Evolutionary conservation across 2,888 invertebrate genomes (phyloP).

Genomic region (Helobdella robusta): DNA sequence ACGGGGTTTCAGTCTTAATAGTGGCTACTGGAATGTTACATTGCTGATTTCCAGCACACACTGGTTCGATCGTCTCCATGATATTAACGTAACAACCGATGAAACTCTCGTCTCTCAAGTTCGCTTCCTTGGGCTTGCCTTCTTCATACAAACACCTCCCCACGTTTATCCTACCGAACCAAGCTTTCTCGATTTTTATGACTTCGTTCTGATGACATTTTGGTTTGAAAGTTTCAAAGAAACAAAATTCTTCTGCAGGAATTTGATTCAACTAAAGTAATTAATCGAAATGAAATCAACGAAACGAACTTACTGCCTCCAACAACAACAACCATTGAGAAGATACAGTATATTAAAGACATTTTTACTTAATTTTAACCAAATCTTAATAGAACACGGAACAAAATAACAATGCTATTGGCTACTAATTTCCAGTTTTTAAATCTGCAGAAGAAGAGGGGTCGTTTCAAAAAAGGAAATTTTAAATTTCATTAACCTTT

Average conservation of each 20-base stretch:
- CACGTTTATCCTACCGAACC: constrained; percentile 9
- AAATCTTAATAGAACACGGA: too few relatives aligned
- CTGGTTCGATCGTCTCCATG: neutral
- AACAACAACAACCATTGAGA: too few relatives aligned
- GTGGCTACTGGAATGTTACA: constrained; percentile 2
- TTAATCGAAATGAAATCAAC: too few relatives aligned
- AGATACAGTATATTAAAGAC: too few relatives aligned
- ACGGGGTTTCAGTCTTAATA: neutral
- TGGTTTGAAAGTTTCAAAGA: constrained; percentile 3
- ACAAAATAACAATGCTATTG: too few relatives aligned
- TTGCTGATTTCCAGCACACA: neutral
- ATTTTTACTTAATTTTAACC: too few relatives aligned
- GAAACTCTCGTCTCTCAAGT: neutral
- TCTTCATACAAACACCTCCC: constrained; percentile 10
- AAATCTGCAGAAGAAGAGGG: too few relatives aligned
- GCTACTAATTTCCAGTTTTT: too few relatives aligned
- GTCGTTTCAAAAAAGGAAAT: too few relatives aligned
- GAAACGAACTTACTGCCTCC: too few relatives aligned
- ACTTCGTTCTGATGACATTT: constrained; percentile 4
- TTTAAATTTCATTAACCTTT: too few relatives aligned
- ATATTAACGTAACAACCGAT: constrained; percentile 4
- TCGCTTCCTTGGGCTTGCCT: neutral
- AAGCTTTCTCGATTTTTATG: constrained; percentile 1
- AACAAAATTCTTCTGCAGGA: constrained; percentile 7
- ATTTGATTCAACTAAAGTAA: too few relatives aligned